Evolutionary conservation across 1,140 invertebrate species (phyloP).

Genomic region (Listronotus bonariensis): DNA sequence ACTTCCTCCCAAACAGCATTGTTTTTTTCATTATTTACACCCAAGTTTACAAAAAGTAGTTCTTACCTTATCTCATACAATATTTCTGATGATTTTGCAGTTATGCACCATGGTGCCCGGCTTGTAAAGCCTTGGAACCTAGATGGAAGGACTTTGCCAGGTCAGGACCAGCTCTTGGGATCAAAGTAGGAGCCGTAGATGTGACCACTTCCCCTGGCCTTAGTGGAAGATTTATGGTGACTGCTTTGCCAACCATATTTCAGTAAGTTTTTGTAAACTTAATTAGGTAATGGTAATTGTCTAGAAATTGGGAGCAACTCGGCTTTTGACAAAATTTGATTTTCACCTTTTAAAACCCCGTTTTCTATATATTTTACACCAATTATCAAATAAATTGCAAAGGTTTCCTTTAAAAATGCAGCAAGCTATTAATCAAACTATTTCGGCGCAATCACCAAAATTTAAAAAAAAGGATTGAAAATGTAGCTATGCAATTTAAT

Average conservation of each 20-base stretch:
- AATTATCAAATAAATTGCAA: too few relatives aligned
- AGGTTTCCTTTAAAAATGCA: too few relatives aligned
- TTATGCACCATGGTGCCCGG: constrained; percentile 98
- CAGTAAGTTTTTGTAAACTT: constrained; percentile 73
- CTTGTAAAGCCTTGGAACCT: constrained; percentile 88
- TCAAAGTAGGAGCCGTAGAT: constrained; percentile 90
- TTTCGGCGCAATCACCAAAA: too few relatives aligned
- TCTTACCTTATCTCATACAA: not conserved
- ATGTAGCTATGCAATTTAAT: too few relatives aligned
- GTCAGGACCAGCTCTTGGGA: constrained; percentile 77
- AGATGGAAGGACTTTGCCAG: constrained; percentile 87
- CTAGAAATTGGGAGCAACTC: too few relatives aligned
- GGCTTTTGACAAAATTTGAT: too few relatives aligned
- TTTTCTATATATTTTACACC: too few relatives aligned
- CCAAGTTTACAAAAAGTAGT: not conserved
- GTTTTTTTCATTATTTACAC: not conserved
- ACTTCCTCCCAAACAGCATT: not conserved
- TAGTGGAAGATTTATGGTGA: constrained; percentile 97
- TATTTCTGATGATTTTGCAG: constrained; percentile 59
- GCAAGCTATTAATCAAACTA: too few relatives aligned
- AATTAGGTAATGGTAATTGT: too few relatives aligned
- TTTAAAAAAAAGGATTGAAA: too few relatives aligned
- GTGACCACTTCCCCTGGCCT: constrained; percentile 91
- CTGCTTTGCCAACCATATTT: constrained; percentile 97
- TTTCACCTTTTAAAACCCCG: too few relatives aligned